A percentile compares a stretch with the other conserved stretches of the same genome.
Conservation (phyloP, 2,888 invertebrate genomes). For the Morpho deidamia region DNA sequence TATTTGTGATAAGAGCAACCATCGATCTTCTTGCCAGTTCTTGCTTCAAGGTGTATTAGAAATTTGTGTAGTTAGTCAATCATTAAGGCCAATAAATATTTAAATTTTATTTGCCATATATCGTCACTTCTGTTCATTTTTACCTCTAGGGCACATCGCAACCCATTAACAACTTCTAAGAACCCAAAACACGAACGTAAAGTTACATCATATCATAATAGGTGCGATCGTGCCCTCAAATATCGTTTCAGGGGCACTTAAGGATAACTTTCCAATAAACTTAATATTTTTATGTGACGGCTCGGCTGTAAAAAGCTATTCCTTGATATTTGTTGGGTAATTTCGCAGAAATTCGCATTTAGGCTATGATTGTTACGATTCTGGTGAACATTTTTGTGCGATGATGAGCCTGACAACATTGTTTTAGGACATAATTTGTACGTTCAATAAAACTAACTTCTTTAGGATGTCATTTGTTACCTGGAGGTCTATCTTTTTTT, state of each 20-base stretch:
- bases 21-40: too few species aligned
- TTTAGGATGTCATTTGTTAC: background rate
- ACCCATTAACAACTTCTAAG: constrained; percentile 34
- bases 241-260: constrained; percentile 40
- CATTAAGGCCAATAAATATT: too few species aligned
- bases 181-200: constrained; percentile 30
- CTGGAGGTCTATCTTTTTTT: background rate
- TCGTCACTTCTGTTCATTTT: background rate
- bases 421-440: constrained; percentile 15
- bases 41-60: too few species aligned
- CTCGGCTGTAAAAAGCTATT: constrained; percentile 45
- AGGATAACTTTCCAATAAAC: constrained; percentile 58
- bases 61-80: too few species aligned
- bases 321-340: constrained; percentile 45
- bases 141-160: constrained; percentile 14
- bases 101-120: background rate
- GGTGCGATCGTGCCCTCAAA: constrained; percentile 36
- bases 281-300: constrained; percentile 63
- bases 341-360: constrained; percentile 45
- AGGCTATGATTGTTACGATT: constrained; percentile 41
- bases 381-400: constrained; percentile 37
- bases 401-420: constrained; percentile 25
- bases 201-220: constrained; percentile 34
- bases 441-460: background rate
- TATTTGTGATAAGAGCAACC: too few species aligned